A percentile compares a stretch with the other conserved stretches of the same genome.
These are phyloP conservation scores for Cerastis rubricosa DNA, from an alignment of 2,888 invertebrate genomes.

Conservation along the genomic window DNA sequence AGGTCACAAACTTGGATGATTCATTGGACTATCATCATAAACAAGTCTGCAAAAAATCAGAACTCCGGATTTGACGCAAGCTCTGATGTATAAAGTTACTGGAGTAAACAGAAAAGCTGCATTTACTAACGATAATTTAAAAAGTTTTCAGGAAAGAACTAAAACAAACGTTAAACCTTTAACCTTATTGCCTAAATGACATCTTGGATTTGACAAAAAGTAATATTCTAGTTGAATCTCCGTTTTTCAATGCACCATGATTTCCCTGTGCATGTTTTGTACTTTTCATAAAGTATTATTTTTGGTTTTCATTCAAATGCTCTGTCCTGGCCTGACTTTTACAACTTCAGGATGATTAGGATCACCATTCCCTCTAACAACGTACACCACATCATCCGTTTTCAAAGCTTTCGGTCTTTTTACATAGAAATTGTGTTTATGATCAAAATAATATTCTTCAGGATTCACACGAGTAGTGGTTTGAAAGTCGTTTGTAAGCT, in stretches of 20 bases:
- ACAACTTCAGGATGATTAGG: slow-evolving; percentile 86
- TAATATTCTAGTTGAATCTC: not conserved
- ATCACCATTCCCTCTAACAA: slow-evolving; percentile 87
- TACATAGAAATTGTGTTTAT: slow-evolving; percentile 71
- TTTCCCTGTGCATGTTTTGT: not conserved
- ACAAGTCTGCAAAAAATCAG: too few relatives aligned
- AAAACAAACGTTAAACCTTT: slow-evolving; percentile 8
- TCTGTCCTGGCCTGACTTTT: slow-evolving; percentile 80
- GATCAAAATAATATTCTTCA: slow-evolving; percentile 71
- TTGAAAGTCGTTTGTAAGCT: slow-evolving; percentile 42
- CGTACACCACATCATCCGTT: slow-evolving; percentile 80
- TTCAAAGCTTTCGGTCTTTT: slow-evolving; percentile 65
- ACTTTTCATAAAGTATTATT: not conserved
- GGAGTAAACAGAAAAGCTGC: not conserved
- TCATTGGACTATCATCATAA: too few relatives aligned
- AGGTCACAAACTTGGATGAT: too few relatives aligned
- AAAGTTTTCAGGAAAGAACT: not conserved
- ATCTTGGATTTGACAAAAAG: not conserved
- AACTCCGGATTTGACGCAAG: too few relatives aligned
- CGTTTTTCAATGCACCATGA: not conserved
- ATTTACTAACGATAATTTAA: not conserved
- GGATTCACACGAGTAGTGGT: slow-evolving; percentile 57
- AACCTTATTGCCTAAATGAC: not conserved
- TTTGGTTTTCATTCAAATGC: slow-evolving; percentile 52
- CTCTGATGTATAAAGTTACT: too few relatives aligned